A percentile compares a stretch with the other conserved stretches of the same genome.
Conservation (phyloP, 2,113 vertebrate genomes). For the Saguinus midas region DNA sequence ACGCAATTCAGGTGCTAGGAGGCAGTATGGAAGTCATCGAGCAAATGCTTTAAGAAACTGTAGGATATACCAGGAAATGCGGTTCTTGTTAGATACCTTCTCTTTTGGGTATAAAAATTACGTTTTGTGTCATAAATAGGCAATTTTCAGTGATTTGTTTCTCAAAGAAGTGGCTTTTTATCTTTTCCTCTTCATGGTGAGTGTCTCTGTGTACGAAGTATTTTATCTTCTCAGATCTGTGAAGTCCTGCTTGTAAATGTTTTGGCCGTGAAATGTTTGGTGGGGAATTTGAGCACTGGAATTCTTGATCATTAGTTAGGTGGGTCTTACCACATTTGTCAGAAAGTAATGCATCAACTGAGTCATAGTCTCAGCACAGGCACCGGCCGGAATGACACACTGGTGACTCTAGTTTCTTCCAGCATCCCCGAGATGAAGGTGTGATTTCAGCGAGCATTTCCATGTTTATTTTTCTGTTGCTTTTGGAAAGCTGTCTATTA, state of each 20-base stretch:
- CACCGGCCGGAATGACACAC: accelerated
- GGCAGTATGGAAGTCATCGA: neutral
- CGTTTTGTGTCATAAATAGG: neutral
- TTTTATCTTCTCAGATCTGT: neutral
- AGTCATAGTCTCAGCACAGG: too few species aligned
- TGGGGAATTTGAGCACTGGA: neutral
- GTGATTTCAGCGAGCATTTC: accelerated
- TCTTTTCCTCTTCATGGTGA: neutral
- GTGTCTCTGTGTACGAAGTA: accelerated
- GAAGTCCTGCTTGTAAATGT: neutral
- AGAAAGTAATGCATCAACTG: accelerated
- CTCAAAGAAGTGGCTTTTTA: neutral
- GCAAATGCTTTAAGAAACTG: neutral
- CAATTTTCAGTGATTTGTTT: neutral
- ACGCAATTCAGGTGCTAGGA: neutral
- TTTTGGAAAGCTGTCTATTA: neutral
- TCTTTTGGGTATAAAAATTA: neutral
- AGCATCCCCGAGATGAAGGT: accelerated
- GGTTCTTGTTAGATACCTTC: neutral
- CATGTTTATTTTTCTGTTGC: neutral
- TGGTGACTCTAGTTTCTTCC: neutral
- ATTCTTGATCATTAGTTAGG: accelerated
- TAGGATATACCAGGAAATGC: accelerated
- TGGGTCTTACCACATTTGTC: neutral
- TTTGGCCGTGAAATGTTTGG: accelerated